A percentile compares a stretch with the other conserved stretches of the same genome.
Conservation (phyloP, 2,113 vertebrate genomes). For the Progne subis region DNA sequence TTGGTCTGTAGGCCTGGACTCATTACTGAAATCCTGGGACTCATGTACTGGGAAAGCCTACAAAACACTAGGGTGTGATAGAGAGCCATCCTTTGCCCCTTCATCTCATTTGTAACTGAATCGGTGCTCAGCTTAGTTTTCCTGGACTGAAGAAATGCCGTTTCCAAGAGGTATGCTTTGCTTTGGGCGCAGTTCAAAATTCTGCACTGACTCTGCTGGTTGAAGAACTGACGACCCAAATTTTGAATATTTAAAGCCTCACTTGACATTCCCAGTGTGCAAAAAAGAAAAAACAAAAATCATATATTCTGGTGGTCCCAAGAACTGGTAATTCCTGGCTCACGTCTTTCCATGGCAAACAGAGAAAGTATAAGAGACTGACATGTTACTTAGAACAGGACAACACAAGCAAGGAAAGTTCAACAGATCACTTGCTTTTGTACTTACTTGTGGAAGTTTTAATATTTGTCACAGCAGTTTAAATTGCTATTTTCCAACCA, state of each 20-base stretch:
- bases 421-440: neutral
- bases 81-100: neutral
- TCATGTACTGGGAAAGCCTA: neutral
- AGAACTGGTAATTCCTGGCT: neutral
- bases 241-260: neutral
- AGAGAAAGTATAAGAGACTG: slow-evolving; percentile 32
- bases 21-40: neutral
- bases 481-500: neutral
- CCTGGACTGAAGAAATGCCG: neutral
- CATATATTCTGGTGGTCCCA: neutral
- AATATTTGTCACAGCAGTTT: neutral
- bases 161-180: neutral
- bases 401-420: slow-evolving; percentile 41
- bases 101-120: neutral
- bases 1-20: neutral
- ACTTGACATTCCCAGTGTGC: neutral
- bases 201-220: neutral
- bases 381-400: neutral
- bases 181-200: neutral
- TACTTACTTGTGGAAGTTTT: slow-evolving; percentile 63
- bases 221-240: neutral
- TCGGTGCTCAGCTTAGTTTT: neutral
- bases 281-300: neutral
- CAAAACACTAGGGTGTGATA: neutral
- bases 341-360: neutral